phyloP scores from a whole-genome alignment of 2,888 invertebrate genomes.

The Meiosimyza platycephala region DNA sequence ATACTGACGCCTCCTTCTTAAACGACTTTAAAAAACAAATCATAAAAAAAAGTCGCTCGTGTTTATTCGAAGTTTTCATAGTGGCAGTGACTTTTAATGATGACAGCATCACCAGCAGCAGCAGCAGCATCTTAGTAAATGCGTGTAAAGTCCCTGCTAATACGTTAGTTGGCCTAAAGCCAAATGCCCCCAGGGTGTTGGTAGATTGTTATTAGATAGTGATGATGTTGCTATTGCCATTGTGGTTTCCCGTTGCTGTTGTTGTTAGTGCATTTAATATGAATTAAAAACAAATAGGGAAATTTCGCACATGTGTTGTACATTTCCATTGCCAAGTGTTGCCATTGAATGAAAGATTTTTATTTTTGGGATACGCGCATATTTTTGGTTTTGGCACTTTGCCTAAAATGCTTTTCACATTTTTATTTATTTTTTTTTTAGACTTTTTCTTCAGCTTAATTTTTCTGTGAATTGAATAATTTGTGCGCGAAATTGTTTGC shows the following conservation, averaged over 20 bases:
- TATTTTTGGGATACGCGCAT: not conserved
- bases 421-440: slow-evolving; percentile 6
- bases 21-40: no score
- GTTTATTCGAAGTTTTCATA: no score
- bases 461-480: slow-evolving; percentile 33
- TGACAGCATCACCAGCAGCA: slow-evolving; percentile 25
- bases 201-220: slow-evolving; percentile 30
- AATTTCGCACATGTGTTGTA: slow-evolving; percentile 25
- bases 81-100: slow-evolving; percentile 11
- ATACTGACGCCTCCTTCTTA: no score
- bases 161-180: slow-evolving; percentile 28
- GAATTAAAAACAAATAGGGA: slow-evolving; percentile 18
- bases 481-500: slow-evolving; percentile 12
- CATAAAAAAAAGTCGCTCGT: no score
- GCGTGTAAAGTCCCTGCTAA: slow-evolving; percentile 22
- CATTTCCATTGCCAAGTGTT: slow-evolving; percentile 26
- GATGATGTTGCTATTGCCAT: slow-evolving; percentile 25
- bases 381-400: not conserved
- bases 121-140: not conserved
- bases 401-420: not conserved
- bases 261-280: slow-evolving; percentile 25
- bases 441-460: slow-evolving; percentile 1
- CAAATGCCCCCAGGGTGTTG: slow-evolving; percentile 35
- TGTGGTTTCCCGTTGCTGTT: slow-evolving; percentile 11
- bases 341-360: slow-evolving; percentile 22